Percentiles rank a stretch among this genome's conserved stretches.
These are phyloP conservation scores for Silurus aristotelis DNA, from an alignment of 2,797 vertebrate species.

Conservation along the genomic window DNA sequence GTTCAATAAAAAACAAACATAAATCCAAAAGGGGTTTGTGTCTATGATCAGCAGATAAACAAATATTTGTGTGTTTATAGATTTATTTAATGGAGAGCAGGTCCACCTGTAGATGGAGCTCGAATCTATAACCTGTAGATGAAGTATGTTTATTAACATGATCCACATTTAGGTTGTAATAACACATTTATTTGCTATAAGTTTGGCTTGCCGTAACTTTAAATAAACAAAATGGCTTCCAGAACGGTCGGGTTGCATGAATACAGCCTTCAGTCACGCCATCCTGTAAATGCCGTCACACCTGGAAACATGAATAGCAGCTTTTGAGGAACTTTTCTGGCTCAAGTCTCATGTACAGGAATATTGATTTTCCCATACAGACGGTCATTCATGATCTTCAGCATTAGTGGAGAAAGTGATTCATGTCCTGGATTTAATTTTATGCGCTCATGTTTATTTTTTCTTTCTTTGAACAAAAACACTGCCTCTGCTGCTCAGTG, in stretches of 20 bases:
- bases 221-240: constrained; percentile 1
- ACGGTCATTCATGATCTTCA: neutral
- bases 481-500: neutral
- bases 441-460: neutral
- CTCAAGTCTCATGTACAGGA: neutral
- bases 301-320: constrained; percentile 23
- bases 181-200: neutral
- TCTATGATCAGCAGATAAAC: neutral
- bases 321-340: constrained; percentile 18
- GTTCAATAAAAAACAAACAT: no score
- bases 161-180: neutral
- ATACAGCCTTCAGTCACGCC: neutral
- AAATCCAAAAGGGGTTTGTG: no score
- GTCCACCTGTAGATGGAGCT: constrained; percentile 15
- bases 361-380: constrained; percentile 9
- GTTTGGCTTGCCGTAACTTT: neutral
- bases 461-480: neutral
- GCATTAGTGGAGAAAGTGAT: neutral
- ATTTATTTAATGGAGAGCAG: neutral
- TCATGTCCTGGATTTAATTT: neutral
- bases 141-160: neutral
- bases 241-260: neutral
- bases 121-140: neutral
- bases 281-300: neutral
- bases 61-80: neutral